phyloP scores from a whole-genome alignment of 1,140 invertebrate genomes.

The Globodera ellingtonae region DNA sequence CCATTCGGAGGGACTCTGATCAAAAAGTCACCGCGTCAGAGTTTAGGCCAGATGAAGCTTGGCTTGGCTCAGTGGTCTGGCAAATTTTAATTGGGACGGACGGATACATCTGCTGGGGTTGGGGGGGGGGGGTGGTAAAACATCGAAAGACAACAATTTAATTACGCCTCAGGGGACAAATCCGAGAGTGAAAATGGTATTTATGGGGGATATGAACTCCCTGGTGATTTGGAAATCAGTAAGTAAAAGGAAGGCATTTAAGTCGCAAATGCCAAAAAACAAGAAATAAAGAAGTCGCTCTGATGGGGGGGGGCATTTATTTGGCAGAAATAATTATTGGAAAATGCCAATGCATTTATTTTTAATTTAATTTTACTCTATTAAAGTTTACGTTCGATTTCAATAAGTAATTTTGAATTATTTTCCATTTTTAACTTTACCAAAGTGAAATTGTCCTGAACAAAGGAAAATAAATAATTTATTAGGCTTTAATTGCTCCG shows the following conservation, averaged over 20 bases:
- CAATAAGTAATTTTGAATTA: no score
- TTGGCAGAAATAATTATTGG: no score
- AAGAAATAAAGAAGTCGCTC: no score
- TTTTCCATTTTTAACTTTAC: no score
- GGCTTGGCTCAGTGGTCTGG: neutral
- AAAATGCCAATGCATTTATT: no score
- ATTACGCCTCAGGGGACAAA: slow-evolving; percentile 7
- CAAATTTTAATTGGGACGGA: slow-evolving; percentile 3
- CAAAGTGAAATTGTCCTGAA: no score
- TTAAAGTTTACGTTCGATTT: no score
- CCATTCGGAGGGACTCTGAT: neutral
- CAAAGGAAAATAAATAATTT: no score
- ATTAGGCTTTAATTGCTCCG: neutral
- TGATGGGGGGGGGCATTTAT: no score
- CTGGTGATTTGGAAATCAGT: neutral
- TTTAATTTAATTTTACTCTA: no score
- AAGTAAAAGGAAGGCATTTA: no score
- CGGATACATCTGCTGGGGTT: neutral
- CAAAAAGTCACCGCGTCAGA: neutral
- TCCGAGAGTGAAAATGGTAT: neutral
- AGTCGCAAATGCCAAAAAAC: no score
- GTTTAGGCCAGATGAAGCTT: neutral
- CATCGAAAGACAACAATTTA: slow-evolving; percentile 5
- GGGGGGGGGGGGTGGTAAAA: neutral
- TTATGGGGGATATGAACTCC: neutral